These are phyloP conservation scores for Gadopsis marmoratus DNA, from an alignment of 2,797 vertebrate species.

Conservation along the genomic window DNA sequence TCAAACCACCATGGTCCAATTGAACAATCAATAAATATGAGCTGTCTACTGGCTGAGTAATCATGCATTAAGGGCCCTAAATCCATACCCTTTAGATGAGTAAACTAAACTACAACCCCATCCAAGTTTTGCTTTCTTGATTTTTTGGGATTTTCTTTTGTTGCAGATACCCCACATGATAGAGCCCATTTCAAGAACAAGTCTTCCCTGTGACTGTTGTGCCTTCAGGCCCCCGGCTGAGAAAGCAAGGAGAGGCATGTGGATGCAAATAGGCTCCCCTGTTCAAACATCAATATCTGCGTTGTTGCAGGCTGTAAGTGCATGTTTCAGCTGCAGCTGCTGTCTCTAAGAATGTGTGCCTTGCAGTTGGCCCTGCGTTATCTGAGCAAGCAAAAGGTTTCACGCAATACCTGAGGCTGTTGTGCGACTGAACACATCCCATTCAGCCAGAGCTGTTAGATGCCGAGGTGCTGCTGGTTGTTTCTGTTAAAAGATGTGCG, in stretches of 20 bases:
- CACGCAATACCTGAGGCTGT: conserved; percentile 46
- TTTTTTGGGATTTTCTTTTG: neutral
- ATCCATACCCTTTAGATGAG: conserved; percentile 57
- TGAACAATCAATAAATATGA: conserved; percentile 78
- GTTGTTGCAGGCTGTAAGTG: conserved; percentile 23
- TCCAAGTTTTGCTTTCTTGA: neutral
- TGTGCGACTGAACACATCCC: conserved; percentile 50
- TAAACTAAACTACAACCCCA: conserved; percentile 37
- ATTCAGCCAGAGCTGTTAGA: conserved; percentile 17
- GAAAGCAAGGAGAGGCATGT: conserved; percentile 31
- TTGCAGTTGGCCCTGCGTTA: neutral
- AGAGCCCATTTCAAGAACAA: conserved; percentile 50
- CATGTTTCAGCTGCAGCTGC: conserved; percentile 2
- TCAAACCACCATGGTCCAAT: conserved; percentile 66
- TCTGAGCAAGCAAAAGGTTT: conserved; percentile 32
- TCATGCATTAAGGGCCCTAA: conserved; percentile 65
- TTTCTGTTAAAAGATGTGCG: conserved; percentile 25
- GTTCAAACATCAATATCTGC: conserved; percentile 34
- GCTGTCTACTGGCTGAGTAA: conserved; percentile 71
- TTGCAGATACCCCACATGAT: conserved; percentile 61
- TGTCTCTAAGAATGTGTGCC: conserved; percentile 12
- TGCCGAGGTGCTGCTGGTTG: conserved; percentile 48
- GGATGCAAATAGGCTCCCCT: conserved; percentile 26
- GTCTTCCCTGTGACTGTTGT: conserved; percentile 78
- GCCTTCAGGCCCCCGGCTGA: conserved; percentile 57